These are phyloP conservation scores for Apodemia duryi DNA, from an alignment of 2,888 invertebrate species.

Conservation along the genomic window DNA sequence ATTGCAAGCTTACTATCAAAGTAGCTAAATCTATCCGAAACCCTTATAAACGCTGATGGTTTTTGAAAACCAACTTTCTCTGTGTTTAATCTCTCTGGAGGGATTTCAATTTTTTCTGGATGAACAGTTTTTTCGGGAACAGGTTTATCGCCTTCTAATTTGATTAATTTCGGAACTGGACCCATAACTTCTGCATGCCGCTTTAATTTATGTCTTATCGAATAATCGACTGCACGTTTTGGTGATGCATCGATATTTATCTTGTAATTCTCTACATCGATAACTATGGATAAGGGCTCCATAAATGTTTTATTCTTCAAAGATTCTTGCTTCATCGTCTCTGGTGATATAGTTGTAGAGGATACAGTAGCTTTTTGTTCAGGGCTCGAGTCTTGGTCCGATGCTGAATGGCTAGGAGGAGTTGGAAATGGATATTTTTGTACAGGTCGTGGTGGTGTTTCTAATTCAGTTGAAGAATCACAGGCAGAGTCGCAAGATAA, in stretches of 20 bases:
- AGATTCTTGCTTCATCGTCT: constrained; percentile 56
- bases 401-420: constrained; percentile 80
- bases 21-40: constrained; percentile 40
- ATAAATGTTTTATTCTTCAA: constrained; percentile 57
- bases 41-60: constrained; percentile 48
- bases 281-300: constrained; percentile 70
- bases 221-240: constrained; percentile 70
- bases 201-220: constrained; percentile 62
- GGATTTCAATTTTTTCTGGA: neutral
- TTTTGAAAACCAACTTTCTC: constrained; percentile 30
- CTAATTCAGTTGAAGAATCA: constrained; percentile 78
- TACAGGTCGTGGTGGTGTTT: constrained; percentile 72
- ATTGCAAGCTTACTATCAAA: constrained; percentile 46
- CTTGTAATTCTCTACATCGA: constrained; percentile 72
- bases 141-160: constrained; percentile 42
- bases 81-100: neutral
- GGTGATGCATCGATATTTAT: constrained; percentile 72
- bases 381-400: constrained; percentile 74
- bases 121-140: constrained; percentile 24
- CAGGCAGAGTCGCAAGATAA: constrained; percentile 84
- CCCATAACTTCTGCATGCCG: constrained; percentile 53
- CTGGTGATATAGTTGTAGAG: constrained; percentile 75
- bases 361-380: constrained; percentile 74
- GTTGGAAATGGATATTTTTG: constrained; percentile 73
- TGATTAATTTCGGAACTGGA: constrained; percentile 53